These are phyloP conservation scores for Patiria pectinifera DNA, from an alignment of 53 echinoderm and acorn worm species.

Conservation along the genomic window DNA sequence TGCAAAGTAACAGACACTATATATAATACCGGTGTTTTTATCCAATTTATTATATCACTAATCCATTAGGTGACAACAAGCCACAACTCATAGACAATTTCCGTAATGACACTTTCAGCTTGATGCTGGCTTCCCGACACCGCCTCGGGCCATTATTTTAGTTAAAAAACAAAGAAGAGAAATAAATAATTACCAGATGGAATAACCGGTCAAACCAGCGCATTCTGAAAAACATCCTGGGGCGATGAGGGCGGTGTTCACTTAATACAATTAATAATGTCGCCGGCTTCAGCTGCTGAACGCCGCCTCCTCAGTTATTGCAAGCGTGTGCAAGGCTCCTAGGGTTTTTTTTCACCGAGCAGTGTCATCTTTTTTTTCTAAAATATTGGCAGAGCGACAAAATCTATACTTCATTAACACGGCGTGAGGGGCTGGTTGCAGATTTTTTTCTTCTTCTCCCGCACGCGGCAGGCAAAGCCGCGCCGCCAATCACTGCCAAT, in stretches of 20 bases:
- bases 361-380: not conserved
- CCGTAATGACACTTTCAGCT: not conserved
- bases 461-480: not conserved
- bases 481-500: not conserved
- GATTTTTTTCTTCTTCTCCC: not conserved
- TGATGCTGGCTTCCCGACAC: not conserved
- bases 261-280: constrained; percentile 12
- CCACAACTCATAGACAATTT: not conserved
- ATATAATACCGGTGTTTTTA: not conserved
- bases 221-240: constrained; percentile 36
- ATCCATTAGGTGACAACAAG: not conserved
- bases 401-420: constrained; percentile 42
- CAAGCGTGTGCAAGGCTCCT: not conserved
- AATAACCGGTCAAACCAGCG: not conserved
- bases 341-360: not conserved
- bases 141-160: not conserved
- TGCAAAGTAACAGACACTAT: too few species aligned
- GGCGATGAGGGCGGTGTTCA: constrained; percentile 38
- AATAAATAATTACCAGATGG: too few species aligned
- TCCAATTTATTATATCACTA: not conserved
- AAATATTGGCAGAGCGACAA: constrained; percentile 23
- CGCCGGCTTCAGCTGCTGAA: not conserved
- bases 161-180: not conserved
- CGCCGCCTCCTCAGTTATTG: not conserved
- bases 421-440: not conserved